Evolutionary conservation across 2,797 vertebrate species (phyloP).

Genomic region (Lateolabrax maculatus): DNA sequence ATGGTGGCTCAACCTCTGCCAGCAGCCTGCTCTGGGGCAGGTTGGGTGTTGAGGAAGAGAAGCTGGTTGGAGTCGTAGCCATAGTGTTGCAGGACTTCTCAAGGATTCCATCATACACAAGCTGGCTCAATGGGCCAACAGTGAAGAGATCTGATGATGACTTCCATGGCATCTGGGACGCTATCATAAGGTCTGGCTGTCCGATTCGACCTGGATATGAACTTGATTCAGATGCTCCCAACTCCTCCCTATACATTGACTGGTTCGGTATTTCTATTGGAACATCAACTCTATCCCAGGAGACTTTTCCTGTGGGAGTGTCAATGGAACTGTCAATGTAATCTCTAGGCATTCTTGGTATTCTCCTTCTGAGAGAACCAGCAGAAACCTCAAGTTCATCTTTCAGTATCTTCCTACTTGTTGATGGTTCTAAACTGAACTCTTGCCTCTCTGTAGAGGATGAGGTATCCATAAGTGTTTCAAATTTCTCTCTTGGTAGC

Average conservation of each 20-base stretch:
- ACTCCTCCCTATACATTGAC: slow-evolving; percentile 63
- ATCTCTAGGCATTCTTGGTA: slow-evolving; percentile 60
- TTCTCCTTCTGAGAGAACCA: slow-evolving; percentile 71
- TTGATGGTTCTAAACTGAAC: slow-evolving; percentile 55
- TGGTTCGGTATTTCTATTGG: slow-evolving; percentile 63
- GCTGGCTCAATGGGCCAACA: slow-evolving; percentile 84
- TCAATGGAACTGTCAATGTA: slow-evolving; percentile 63
- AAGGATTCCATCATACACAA: slow-evolving; percentile 96
- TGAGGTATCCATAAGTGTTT: slow-evolving; percentile 45
- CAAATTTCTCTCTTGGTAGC: slow-evolving; percentile 64
- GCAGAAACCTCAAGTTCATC: slow-evolving; percentile 72
- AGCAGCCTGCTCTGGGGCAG: slow-evolving; percentile 78
- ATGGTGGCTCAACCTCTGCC: slow-evolving; percentile 59
- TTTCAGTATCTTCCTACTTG: slow-evolving; percentile 58
- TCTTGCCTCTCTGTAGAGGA: slow-evolving; percentile 63
- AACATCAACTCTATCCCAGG: slow-evolving; percentile 65
- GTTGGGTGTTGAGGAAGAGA: slow-evolving; percentile 78
- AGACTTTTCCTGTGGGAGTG: slow-evolving; percentile 60
- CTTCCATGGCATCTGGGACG: slow-evolving; percentile 83
- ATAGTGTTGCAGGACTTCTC: slow-evolving; percentile 93
- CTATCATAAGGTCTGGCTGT: slow-evolving; percentile 90
- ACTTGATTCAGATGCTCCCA: slow-evolving; percentile 63
- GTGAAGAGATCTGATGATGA: slow-evolving; percentile 60
- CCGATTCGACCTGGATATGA: slow-evolving; percentile 78
- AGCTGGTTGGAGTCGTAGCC: slow-evolving; percentile 48